phyloP scores from a whole-genome alignment of 2,797 vertebrate genomes.

The Heteromormyrus szaboi region DNA sequence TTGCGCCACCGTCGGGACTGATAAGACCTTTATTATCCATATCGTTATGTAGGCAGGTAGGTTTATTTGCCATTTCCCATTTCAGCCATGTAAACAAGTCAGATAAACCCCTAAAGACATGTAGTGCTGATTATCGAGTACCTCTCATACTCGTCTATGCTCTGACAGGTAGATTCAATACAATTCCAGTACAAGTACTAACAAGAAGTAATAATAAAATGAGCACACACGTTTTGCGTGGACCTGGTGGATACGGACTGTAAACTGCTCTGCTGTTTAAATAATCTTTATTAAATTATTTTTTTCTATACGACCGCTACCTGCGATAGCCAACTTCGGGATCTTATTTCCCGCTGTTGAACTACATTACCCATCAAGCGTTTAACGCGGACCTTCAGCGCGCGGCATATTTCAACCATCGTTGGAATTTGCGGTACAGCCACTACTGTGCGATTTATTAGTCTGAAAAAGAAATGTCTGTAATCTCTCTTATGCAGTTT shows the following conservation, averaged over 20 bases:
- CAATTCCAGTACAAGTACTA: background rate
- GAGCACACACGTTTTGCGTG: background rate
- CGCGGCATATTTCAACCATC: slow-evolving; percentile 13
- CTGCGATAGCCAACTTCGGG: background rate
- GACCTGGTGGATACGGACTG: background rate
- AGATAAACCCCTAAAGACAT: background rate
- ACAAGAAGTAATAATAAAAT: background rate
- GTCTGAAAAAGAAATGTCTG: background rate
- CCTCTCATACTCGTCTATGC: background rate
- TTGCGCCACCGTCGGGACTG: background rate
- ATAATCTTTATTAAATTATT: background rate
- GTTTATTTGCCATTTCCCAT: background rate
- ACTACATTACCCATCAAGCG: background rate
- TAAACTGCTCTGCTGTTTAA: background rate
- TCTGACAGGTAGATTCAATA: background rate
- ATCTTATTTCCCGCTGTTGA: background rate
- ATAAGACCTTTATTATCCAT: background rate
- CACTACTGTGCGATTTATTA: background rate
- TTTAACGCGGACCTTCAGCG: background rate
- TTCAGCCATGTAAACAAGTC: background rate
- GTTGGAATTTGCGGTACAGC: background rate
- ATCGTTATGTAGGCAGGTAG: background rate
- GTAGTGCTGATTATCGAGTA: background rate
- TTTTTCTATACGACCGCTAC: background rate
- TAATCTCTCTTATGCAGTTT: background rate